Percentiles rank a stretch among this genome's conserved stretches.
phyloP scores from a whole-genome alignment of 2,113 vertebrate genomes.

The Leucoraja erinaceus region DNA sequence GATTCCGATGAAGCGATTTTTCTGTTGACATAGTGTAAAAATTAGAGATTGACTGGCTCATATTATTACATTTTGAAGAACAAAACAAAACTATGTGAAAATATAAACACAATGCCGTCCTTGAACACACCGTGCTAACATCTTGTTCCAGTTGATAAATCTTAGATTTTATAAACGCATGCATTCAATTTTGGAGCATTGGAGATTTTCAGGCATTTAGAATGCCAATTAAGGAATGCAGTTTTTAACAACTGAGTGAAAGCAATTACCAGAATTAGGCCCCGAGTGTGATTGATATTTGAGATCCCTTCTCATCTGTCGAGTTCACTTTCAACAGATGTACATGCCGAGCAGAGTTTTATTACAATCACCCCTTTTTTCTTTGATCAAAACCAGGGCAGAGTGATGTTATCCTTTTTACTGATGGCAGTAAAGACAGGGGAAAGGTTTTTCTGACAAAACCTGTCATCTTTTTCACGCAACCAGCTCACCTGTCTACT shows the following conservation, averaged over 20 bases:
- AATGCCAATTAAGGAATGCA: conserved; percentile 9
- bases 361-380: background rate
- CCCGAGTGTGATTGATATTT: conserved; percentile 13
- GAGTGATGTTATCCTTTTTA: background rate
- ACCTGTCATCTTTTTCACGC: background rate
- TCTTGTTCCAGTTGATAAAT: background rate
- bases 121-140: background rate
- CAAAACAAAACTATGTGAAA: background rate
- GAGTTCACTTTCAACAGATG: background rate
- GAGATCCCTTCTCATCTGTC: conserved; percentile 13
- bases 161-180: background rate
- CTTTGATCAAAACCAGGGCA: background rate
- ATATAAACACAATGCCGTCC: background rate
- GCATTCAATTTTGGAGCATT: background rate
- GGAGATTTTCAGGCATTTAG: background rate
- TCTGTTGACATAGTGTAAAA: background rate
- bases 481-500: background rate
- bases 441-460: conserved; percentile 7
- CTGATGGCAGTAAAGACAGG: background rate
- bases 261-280: background rate
- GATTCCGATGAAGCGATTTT: background rate
- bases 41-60: background rate
- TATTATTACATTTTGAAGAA: background rate
- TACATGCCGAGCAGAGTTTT: background rate
- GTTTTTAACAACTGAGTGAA: background rate